These are phyloP conservation scores for Scytalopus superciliaris DNA, from an alignment of 2,113 vertebrate species.

Conservation along the genomic window DNA sequence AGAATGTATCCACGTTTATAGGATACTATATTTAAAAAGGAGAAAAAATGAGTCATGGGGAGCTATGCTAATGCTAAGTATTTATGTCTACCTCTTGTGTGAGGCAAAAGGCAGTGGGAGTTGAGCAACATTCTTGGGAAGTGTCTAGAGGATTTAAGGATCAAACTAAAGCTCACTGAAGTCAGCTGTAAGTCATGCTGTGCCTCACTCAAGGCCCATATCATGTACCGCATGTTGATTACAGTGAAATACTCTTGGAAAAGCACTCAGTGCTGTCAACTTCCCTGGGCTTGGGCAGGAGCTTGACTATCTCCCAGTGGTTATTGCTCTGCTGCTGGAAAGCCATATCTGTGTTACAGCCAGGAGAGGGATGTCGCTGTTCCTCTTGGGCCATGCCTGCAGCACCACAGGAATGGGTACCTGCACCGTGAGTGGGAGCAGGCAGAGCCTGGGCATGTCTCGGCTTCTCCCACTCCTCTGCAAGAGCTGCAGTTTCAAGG, in stretches of 20 bases:
- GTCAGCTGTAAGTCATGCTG: background rate
- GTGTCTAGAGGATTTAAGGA: background rate
- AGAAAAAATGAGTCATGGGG: constrained; percentile 51
- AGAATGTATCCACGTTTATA: background rate
- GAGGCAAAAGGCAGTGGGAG: constrained; percentile 24
- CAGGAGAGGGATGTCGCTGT: background rate
- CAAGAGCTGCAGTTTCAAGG: background rate
- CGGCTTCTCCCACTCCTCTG: rapidly evolving
- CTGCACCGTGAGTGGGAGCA: background rate
- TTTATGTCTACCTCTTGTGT: constrained; percentile 34
- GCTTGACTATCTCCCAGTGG: rapidly evolving
- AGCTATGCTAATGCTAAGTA: constrained; percentile 27
- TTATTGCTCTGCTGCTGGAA: background rate
- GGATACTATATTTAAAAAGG: constrained; percentile 51
- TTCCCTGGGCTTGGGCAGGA: rapidly evolving
- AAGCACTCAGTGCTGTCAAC: rapidly evolving
- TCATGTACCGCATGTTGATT: background rate
- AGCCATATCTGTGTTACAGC: rapidly evolving
- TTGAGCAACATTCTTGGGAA: background rate
- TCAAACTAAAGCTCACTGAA: constrained; percentile 4
- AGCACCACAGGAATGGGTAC: background rate
- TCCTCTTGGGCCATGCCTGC: background rate
- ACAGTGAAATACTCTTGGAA: background rate
- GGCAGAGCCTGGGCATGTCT: background rate
- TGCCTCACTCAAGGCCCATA: rapidly evolving